Conservation (phyloP, 2,113 vertebrate genomes). For the Prunella himalayana region DNA sequence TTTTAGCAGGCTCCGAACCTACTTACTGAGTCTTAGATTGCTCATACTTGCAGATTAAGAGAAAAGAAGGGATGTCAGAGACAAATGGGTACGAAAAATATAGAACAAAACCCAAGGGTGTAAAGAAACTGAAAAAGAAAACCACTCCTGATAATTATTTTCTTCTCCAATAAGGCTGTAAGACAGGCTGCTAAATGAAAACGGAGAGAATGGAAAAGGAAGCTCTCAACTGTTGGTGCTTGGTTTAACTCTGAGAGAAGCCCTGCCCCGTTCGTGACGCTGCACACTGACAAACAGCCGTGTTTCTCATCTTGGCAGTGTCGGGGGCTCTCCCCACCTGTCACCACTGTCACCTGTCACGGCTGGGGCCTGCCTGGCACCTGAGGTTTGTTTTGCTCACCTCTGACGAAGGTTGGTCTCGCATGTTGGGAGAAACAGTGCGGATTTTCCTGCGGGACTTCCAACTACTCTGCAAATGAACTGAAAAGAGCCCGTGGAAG, state of each 20-base stretch:
- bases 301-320: not conserved
- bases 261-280: not conserved
- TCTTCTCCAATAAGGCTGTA: not conserved
- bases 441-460: not conserved
- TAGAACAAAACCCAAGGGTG: not conserved
- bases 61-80: not conserved
- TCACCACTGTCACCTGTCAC: not conserved
- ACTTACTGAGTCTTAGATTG: not conserved
- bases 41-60: not conserved
- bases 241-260: not conserved
- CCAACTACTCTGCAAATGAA: not conserved
- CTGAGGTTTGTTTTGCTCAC: not conserved
- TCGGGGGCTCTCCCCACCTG: not conserved
- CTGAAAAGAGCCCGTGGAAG: not conserved
- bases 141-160: not conserved
- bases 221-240: not conserved
- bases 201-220: no score
- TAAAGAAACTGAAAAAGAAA: not conserved
- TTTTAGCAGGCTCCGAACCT: not conserved
- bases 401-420: rapidly evolving
- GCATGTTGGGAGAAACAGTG: rapidly evolving
- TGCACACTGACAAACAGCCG: rapidly evolving
- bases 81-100: not conserved
- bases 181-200: not conserved
- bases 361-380: rapidly evolving